Evolutionary conservation across 2,113 vertebrate species (phyloP).

Genomic region (Siphamia tubifer): DNA sequence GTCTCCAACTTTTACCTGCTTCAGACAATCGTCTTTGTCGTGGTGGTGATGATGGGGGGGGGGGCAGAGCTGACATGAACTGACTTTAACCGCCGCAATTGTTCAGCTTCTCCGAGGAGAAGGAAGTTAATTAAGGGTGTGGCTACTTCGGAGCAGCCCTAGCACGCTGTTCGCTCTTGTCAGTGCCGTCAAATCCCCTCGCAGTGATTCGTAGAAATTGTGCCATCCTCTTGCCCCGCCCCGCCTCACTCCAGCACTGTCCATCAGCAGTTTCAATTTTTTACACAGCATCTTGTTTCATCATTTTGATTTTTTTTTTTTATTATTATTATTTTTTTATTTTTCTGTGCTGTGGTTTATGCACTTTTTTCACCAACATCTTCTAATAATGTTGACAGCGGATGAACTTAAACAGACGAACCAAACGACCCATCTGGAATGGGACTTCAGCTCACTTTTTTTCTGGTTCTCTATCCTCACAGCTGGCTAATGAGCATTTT

Average conservation of each 20-base stretch:
- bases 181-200: constrained; percentile 15
- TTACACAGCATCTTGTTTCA: not conserved
- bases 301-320: not conserved
- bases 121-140: not conserved
- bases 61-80: constrained; percentile 32
- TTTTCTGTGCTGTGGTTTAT: constrained; percentile 1
- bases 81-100: not conserved
- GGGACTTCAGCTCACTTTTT: not conserved
- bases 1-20: constrained; percentile 52
- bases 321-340: no score
- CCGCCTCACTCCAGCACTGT: not conserved
- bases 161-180: constrained; percentile 5
- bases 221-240: constrained; percentile 25
- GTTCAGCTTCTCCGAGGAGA: not conserved
- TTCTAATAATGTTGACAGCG: not conserved
- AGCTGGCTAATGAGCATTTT: not conserved
- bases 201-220: constrained; percentile 17
- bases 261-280: constrained; percentile 7
- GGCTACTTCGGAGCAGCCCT: not conserved
- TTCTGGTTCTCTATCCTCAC: not conserved
- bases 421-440: constrained; percentile 22
- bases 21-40: constrained; percentile 66
- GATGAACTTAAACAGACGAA: not conserved
- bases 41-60: not conserved
- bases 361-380: constrained; percentile 28